Base-by-base conservation (phyloP, 2,113 vertebrate species). In the Nannobrachium achirus region DNA sequence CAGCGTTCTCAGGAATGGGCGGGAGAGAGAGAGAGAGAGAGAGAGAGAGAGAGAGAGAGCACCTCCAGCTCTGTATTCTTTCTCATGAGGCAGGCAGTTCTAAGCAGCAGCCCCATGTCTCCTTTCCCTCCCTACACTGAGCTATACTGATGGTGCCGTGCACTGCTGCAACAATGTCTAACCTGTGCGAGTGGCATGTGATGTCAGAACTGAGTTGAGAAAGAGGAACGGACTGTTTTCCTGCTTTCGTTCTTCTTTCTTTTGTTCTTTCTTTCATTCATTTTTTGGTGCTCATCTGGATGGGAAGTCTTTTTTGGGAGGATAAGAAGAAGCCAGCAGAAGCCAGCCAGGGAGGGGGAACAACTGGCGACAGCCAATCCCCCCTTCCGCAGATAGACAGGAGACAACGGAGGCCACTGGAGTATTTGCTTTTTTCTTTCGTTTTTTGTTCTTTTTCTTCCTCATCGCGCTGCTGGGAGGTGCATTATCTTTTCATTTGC, bases 381-480 rank as follows among this genome's bases (percentile, higher is more conserved):
- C 86, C 91, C 86, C 86, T 74, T 82, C 86, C 88, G 78, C 86
- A 62, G 7, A 67, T 18, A 84, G 79, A 81, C 80, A 86, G 86
- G 88, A 88, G 81, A 91, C 80, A 60, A 91, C 86, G 91, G 93
- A 93, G 86, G 85, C 87, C 88, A 84, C 89, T 70, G 88, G 90
- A 91, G 79, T 93, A 89, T 92, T 93, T 79, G 87, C 84, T 69
- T 92, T 93, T 87, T 83, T 93, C 84, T 92, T 92, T 83, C 88
- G 89, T 79, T 93, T 91, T 88, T 87, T 92, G 76, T 93, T 93
- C 89, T 92, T 92, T 83, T 91, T 92, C 82, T 90, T 92, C 81
- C 90, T 93, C 86, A 92, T 93, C 78, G 90, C 85, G 82, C 80
- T 90, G 79, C 89, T 92, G 85, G 92, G 91, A 89, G 93, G 90